A percentile compares a stretch with the other conserved stretches of the same genome.
Conservation (phyloP, 2,888 invertebrate genomes). For the Mactromeris polynyma region DNA sequence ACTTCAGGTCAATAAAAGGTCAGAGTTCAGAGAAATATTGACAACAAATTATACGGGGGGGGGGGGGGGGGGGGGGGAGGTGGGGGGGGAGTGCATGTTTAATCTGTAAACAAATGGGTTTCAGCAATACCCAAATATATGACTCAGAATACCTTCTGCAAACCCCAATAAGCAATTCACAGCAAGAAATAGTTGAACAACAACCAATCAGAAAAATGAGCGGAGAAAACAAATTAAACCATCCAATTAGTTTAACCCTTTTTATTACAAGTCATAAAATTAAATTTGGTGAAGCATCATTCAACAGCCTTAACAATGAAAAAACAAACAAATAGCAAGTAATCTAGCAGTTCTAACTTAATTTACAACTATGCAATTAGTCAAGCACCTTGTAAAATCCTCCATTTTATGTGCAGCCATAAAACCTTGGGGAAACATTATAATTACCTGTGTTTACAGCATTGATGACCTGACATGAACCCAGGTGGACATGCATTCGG, state of each 20-base stretch:
- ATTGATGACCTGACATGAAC: conserved; percentile 1
- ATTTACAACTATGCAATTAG: neutral
- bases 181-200: neutral
- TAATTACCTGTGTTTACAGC: neutral
- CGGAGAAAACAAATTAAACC: neutral
- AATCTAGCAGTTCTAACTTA: neutral
- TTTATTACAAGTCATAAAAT: neutral
- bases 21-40: conserved; percentile 8
- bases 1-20: conserved; percentile 13
- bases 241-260: neutral
- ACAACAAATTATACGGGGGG: neutral
- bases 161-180: neutral
- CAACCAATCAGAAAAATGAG: neutral
- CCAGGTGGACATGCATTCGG: neutral
- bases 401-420: neutral
- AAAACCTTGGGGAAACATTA: neutral
- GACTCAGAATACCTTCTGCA: no score
- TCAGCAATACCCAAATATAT: no score
- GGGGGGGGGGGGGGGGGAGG: no score
- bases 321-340: neutral
- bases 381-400: conserved; percentile 9
- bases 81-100: no score
- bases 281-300: neutral
- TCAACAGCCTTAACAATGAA: neutral
- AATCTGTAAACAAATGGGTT: no score